Conservation (phyloP, 2,888 invertebrate genomes). For the Tineola bisselliella region DNA sequence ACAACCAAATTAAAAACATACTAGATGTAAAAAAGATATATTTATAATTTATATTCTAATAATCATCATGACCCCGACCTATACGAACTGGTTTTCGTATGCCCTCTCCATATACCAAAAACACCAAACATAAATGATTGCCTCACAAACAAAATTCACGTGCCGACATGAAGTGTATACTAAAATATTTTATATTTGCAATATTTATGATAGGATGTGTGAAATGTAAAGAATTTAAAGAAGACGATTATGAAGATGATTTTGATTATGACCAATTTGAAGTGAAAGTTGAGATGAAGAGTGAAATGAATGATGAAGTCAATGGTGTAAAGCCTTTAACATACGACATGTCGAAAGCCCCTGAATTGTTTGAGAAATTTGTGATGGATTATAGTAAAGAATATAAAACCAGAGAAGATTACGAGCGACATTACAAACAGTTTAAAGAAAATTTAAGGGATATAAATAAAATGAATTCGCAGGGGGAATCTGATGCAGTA, state of each 20-base stretch:
- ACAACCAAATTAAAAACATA: not conserved
- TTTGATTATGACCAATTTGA: conserved; percentile 6
- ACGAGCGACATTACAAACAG: conserved; percentile 24
- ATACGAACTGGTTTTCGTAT: not conserved
- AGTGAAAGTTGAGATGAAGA: not conserved
- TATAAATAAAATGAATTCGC: conserved; percentile 7
- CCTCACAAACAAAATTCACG: not conserved
- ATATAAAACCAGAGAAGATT: conserved; percentile 32
- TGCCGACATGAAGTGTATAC: not conserved
- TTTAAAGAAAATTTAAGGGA: conserved; percentile 22
- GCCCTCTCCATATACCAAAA: not conserved
- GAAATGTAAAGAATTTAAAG: not conserved
- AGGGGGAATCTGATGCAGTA: not conserved
- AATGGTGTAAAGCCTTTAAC: not conserved
- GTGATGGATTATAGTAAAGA: conserved; percentile 25
- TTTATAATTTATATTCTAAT: not conserved
- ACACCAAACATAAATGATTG: not conserved
- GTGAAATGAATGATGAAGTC: not conserved
- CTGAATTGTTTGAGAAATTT: conserved; percentile 27
- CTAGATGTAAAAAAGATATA: not conserved
- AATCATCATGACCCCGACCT: not conserved
- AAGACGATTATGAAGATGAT: not conserved
- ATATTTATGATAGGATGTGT: not conserved
- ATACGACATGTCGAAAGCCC: conserved; percentile 25
- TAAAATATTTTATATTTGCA: not conserved